A percentile compares a stretch with the other conserved stretches of the same genome.
These are phyloP conservation scores for Ibidorhyncha struthersii DNA, from an alignment of 2,113 vertebrate genomes.

Conservation along the genomic window DNA sequence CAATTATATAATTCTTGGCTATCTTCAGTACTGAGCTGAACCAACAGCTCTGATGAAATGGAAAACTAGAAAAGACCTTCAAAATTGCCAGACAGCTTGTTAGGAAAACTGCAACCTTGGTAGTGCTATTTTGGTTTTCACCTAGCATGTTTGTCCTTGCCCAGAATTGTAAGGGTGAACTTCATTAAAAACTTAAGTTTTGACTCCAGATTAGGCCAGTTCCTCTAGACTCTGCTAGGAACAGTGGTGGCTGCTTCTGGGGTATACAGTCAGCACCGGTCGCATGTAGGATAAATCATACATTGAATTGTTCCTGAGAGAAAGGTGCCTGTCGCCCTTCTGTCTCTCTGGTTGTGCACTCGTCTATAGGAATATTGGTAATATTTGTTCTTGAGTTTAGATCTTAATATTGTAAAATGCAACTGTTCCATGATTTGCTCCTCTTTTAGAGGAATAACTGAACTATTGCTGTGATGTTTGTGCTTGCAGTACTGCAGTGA, in stretches of 20 bases:
- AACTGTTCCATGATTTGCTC: background rate
- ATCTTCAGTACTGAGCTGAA: background rate
- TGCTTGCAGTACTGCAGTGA: background rate
- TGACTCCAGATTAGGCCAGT: background rate
- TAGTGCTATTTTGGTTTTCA: background rate
- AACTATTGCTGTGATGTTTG: background rate
- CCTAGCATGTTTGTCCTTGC: background rate
- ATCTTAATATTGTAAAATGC: background rate
- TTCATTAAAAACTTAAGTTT: rapidly evolving
- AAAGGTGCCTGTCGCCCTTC: background rate
- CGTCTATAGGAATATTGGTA: background rate
- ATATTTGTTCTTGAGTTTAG: background rate
- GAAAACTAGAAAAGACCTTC: background rate
- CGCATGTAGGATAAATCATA: rapidly evolving
- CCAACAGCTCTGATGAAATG: background rate
- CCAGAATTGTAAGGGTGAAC: background rate
- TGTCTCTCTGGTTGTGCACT: background rate
- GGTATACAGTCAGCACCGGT: rapidly evolving
- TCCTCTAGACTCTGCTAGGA: background rate
- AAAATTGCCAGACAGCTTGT: background rate
- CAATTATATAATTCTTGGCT: background rate
- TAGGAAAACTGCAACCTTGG: background rate
- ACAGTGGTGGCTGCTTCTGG: background rate
- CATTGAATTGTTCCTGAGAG: background rate
- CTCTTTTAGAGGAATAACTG: background rate